A percentile compares a stretch with the other conserved stretches of the same genome.
Evolutionary conservation across 1,140 invertebrate genomes (phyloP).

Genomic region (Cyrtorhinus lividipennis): DNA sequence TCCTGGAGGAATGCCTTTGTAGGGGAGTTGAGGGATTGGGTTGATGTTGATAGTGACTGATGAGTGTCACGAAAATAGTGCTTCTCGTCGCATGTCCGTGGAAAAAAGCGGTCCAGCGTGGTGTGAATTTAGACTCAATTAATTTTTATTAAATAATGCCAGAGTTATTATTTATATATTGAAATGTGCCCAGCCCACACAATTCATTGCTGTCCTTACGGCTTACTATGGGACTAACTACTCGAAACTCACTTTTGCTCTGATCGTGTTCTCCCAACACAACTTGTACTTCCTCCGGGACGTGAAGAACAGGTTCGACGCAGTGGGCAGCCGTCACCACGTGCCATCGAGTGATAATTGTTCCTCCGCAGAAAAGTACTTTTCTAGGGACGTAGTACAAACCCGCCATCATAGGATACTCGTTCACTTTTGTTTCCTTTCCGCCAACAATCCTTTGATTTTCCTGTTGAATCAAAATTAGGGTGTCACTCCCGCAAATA

Average conservation of each 20-base stretch:
- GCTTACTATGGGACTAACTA: too few relatives aligned
- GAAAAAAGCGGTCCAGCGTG: too few relatives aligned
- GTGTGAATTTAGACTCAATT: too few relatives aligned
- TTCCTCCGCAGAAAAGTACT: conserved; percentile 39
- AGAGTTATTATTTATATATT: too few relatives aligned
- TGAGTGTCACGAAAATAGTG: too few relatives aligned
- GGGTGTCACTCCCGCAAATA: not conserved
- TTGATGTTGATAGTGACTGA: too few relatives aligned
- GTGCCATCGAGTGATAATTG: conserved; percentile 33
- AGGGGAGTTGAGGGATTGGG: too few relatives aligned
- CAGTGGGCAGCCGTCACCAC: conserved; percentile 45
- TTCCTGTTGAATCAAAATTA: not conserved
- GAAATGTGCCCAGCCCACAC: too few relatives aligned
- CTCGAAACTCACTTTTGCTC: not conserved
- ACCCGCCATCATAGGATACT: conserved; percentile 41
- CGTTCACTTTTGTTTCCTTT: conserved; percentile 31
- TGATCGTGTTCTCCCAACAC: not conserved
- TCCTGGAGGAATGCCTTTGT: too few relatives aligned
- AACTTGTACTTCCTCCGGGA: not conserved
- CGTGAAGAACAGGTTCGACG: not conserved
- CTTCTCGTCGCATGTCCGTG: too few relatives aligned
- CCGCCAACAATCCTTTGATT: conserved; percentile 36
- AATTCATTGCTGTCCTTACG: too few relatives aligned
- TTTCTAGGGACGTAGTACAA: conserved; percentile 31
- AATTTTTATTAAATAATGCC: too few relatives aligned